Conservation (phyloP, 2,113 vertebrate genomes). For the Neofelis nebulosa region DNA sequence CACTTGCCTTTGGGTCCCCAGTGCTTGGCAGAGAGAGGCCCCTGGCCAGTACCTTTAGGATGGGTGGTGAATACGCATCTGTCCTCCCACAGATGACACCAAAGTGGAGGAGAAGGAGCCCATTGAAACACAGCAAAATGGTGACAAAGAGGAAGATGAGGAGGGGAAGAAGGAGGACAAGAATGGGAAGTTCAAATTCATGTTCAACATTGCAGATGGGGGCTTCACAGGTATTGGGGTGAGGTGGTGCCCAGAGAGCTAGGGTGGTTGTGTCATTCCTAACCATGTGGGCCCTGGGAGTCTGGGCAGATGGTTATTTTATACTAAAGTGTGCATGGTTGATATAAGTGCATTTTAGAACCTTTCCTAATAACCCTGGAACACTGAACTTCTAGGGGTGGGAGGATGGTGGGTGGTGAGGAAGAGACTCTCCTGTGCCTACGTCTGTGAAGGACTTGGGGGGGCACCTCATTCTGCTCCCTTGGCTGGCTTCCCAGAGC, state of each 20-base stretch:
- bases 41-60: neutral
- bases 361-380: neutral
- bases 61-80: neutral
- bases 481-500: slow-evolving; percentile 83
- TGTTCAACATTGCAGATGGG: slow-evolving; percentile 99
- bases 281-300: neutral
- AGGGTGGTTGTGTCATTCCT: fast-evolving
- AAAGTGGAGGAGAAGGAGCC: slow-evolving; percentile 89
- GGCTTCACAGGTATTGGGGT: slow-evolving; percentile 93
- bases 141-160: slow-evolving; percentile 92
- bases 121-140: slow-evolving; percentile 89
- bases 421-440: neutral
- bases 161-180: slow-evolving; percentile 93
- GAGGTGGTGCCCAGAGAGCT: fast-evolving
- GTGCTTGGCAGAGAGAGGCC: neutral
- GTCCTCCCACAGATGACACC: slow-evolving; percentile 82
- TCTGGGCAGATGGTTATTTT: neutral
- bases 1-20: neutral
- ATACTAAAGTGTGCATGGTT: neutral
- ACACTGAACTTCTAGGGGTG: fast-evolving
- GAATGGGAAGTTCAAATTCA: slow-evolving; percentile 91
- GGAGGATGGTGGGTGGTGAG: neutral
- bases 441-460: fast-evolving
- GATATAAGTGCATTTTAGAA: fast-evolving
- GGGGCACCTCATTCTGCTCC: fast-evolving